Percentiles rank a stretch among this genome's conserved stretches.
Conservation (phyloP, 2,113 vertebrate genomes). For the Ctenomys sociabilis region DNA sequence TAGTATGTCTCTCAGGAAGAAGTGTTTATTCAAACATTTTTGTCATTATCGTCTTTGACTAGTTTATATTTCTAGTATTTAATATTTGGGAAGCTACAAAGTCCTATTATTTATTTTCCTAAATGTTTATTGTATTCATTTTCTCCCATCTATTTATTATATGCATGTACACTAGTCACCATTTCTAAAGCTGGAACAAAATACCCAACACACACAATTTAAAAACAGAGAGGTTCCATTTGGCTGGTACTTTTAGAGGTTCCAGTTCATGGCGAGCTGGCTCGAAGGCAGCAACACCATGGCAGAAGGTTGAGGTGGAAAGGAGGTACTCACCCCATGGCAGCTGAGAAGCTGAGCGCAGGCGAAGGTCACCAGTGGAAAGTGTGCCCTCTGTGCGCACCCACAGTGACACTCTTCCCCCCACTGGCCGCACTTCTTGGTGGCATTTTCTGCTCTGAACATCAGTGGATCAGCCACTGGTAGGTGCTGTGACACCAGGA, state of each 20-base stretch:
- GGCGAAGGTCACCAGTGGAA: background rate
- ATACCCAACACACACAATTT: background rate
- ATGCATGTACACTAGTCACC: background rate
- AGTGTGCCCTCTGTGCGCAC: background rate
- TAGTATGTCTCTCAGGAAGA: background rate
- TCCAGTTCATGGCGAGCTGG: too few relatives aligned
- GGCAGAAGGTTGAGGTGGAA: background rate
- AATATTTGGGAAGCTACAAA: background rate
- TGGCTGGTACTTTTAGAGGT: too few relatives aligned
- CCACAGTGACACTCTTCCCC: background rate
- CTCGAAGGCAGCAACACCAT: background rate
- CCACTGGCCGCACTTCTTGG: too few relatives aligned
- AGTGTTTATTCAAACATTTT: background rate
- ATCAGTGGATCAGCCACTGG: background rate
- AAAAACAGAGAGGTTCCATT: background rate
- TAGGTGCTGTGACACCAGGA: background rate
- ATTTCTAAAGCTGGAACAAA: background rate
- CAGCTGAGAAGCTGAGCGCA: background rate
- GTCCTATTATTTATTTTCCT: background rate
- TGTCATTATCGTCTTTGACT: background rate
- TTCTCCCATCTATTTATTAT: background rate
- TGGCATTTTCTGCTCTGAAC: background rate
- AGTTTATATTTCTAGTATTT: background rate
- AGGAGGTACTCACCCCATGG: background rate
- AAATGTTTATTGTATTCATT: background rate